Conservation (phyloP, 2,888 invertebrate genomes). For the Brachylomia viminalis region DNA sequence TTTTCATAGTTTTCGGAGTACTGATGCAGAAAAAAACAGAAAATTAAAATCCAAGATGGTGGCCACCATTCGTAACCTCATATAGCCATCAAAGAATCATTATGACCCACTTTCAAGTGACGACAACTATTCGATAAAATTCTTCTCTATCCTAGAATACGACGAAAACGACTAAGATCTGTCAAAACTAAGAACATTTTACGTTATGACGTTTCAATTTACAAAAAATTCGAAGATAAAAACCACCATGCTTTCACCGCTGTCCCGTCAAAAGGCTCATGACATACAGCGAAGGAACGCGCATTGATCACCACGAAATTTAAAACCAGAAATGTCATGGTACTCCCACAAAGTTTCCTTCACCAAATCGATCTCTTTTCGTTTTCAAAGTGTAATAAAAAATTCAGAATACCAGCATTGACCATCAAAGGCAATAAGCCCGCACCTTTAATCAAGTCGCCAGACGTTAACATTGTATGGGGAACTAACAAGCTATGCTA, state of each 20-base stretch:
- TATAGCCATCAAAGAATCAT: background rate
- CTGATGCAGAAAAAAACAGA: background rate
- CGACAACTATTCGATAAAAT: background rate
- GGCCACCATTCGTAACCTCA: background rate
- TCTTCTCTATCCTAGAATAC: background rate
- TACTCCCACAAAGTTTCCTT: too few species aligned
- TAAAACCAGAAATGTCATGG: background rate
- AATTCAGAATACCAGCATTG: background rate
- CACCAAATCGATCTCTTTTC: background rate
- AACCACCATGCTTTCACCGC: background rate
- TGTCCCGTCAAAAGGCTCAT: background rate
- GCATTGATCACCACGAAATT: background rate
- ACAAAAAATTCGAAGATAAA: background rate
- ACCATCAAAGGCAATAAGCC: constrained; percentile 3
- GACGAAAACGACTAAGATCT: background rate
- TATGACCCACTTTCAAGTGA: background rate
- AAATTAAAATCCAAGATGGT: background rate
- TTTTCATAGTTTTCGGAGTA: background rate
- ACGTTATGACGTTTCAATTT: background rate
- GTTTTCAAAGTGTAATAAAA: background rate
- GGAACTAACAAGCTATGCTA: constrained; percentile 16
- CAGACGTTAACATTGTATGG: constrained; percentile 23
- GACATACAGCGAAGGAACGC: background rate
- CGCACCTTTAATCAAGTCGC: constrained; percentile 39
- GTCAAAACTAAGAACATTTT: background rate